Percentiles rank a stretch among this genome's conserved stretches.
Evolutionary conservation across 92 coral and sea anemone species (phyloP).

Genomic region (Hydrozoanthus gracilis): DNA sequence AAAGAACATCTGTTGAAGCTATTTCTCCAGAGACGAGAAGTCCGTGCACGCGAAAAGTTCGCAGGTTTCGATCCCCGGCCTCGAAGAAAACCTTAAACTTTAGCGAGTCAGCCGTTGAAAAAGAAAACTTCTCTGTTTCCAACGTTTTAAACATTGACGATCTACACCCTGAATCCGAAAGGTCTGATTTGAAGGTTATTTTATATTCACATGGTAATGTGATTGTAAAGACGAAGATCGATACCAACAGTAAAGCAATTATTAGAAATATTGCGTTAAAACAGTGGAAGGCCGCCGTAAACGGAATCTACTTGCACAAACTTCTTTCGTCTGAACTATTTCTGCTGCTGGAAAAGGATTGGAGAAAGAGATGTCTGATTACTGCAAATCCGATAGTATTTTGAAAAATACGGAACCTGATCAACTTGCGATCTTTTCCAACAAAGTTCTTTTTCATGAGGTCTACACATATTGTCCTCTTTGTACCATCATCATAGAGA

Average conservation of each 20-base stretch:
- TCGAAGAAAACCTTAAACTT: slow-evolving; percentile 6
- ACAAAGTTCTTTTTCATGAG: slow-evolving; percentile 19
- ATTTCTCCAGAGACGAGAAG: slow-evolving; percentile 38
- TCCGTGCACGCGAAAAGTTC: slow-evolving; percentile 27
- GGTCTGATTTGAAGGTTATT: not conserved
- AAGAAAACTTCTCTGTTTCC: slow-evolving; percentile 18
- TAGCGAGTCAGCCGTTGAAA: not conserved
- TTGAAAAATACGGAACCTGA: slow-evolving; percentile 56
- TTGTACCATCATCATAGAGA: slow-evolving; percentile 1
- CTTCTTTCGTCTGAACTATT: slow-evolving; percentile 45
- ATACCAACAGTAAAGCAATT: not conserved
- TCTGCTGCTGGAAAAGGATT: slow-evolving; percentile 30
- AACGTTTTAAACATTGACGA: slow-evolving; percentile 49
- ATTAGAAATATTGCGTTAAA: slow-evolving; percentile 9
- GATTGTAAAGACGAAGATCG: slow-evolving; percentile 13
- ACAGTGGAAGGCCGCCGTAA: slow-evolving; percentile 43
- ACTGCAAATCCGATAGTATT: slow-evolving; percentile 51
- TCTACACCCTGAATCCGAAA: slow-evolving; percentile 11
- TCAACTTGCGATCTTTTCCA: slow-evolving; percentile 63
- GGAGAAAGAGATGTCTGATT: slow-evolving; percentile 37
- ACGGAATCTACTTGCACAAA: slow-evolving; percentile 37
- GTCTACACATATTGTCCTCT: slow-evolving; percentile 23
- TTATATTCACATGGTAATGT: slow-evolving; percentile 35
- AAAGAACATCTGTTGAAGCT: slow-evolving; percentile 23
- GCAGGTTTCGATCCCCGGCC: slow-evolving; percentile 20